Percentiles rank a stretch among this genome's conserved stretches.
phyloP scores from a whole-genome alignment of 1,140 invertebrate species.

The Leptopilina clavipes region DNA sequence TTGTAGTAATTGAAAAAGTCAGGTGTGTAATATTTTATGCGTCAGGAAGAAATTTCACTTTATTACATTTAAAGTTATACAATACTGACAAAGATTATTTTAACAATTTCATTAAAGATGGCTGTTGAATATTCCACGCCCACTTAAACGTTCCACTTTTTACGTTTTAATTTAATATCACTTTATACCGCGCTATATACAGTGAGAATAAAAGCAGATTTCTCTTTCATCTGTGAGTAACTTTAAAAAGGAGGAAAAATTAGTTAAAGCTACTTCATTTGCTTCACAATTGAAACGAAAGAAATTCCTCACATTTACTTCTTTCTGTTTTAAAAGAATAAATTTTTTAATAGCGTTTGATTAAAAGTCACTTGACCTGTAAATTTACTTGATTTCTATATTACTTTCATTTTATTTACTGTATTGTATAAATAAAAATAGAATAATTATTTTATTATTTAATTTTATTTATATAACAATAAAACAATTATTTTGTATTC shows the following conservation, averaged over 20 bases:
- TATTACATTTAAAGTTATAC: neutral
- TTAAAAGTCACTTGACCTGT: too few relatives aligned
- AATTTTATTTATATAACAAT: too few relatives aligned
- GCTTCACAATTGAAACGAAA: neutral
- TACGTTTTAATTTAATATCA: slow-evolving; percentile 15
- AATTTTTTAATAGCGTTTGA: neutral
- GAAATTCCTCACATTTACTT: neutral
- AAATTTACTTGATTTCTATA: too few relatives aligned
- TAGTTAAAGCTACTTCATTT: slow-evolving; percentile 7
- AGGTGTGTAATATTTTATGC: neutral
- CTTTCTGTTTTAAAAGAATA: neutral
- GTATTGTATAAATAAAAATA: too few relatives aligned
- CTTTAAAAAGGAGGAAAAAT: neutral
- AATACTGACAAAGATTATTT: neutral
- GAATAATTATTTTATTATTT: too few relatives aligned
- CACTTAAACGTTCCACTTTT: slow-evolving; percentile 1
- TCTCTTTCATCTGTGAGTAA: slow-evolving; percentile 8
- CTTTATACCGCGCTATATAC: neutral
- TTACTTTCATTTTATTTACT: too few relatives aligned
- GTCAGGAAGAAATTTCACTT: neutral
- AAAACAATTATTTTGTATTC: too few relatives aligned
- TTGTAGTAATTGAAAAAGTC: too few relatives aligned
- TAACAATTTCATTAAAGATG: slow-evolving; percentile 1
- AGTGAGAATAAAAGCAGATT: neutral
- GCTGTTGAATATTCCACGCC: neutral